Base-by-base conservation (phyloP, 37 sponge, comb jelly and placozoan genomes). In the Mnemiopsis leidyi region DNA sequence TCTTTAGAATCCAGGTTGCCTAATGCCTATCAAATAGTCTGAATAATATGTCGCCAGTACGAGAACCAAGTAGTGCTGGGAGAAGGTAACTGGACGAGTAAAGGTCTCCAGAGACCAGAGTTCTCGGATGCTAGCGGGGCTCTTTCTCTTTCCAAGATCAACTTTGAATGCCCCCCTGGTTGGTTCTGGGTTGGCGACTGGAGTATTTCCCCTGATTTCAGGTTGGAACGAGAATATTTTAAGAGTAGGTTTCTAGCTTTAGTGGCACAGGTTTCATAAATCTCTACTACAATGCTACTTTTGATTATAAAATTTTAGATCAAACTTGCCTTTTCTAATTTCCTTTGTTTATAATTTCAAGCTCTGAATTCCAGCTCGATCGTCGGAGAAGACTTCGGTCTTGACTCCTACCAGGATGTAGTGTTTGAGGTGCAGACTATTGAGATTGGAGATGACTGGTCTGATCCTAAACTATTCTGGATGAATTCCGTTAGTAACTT, bases 351-450 rank as follows among this genome's bases (percentile, higher is more conserved):
- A n/a, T n/a, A n/a, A n/a, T n/a, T n/a, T n/a, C n/a, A n/a, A n/a
- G n/a, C n/a, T n/a, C n/a, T n/a, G n/a, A n/a, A n/a, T n/a, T 71
- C n/a, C 30, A 71, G 75, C 20, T 71, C 75, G 3, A 71, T 71
- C 25, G 75, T 71, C n/a, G 75, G 75, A 23, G 75, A 71, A 71
- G 75, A 71, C 20, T 71, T 71, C n/a, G 75, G 75, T 71, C 30
- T 71, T 13, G 5, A n/a, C 30, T 71, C 75, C 3, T 71, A 71
- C 75, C 5, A 2, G 20, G 75, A 71, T 25, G 75, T 23, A 71
- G 75, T 71, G 30, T 71, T 29, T 25, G 75, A 71, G 75, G 75
- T 71, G n/a, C 75, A 71, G 75, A 71, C 75, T 28, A 71, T 71
- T 71, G 75, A 71, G 75, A 71, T 28, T 18, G 75, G 75, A 18